Base-by-base conservation (phyloP, 2,797 vertebrate species). In the Scomberomorus guttatus region DNA sequence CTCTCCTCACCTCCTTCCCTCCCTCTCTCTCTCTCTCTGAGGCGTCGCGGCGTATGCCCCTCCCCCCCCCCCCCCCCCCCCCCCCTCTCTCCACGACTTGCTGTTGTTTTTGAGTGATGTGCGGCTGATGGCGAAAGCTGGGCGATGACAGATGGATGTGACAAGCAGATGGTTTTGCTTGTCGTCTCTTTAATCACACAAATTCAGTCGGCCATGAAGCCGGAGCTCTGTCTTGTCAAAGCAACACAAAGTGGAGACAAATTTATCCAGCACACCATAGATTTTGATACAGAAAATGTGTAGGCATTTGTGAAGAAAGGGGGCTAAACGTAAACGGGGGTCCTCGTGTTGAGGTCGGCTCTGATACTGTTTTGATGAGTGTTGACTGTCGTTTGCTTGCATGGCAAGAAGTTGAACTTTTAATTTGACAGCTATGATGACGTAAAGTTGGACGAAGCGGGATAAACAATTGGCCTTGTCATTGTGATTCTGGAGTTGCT, bases 121-220 rank as follows among this genome's bases (percentile, higher is more conserved):
- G 91, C 85, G 80, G 92, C 94, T 95, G 94, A 95, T 95, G 95
- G 94, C 92, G 80, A 95, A 92, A 51, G 90, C 93, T 93, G 92
- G 91, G 91, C 82, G 86, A 93, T 95, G 96, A 96, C 95, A 95
- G 95, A 96, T 96, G 95, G 91, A 94, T 94, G 94, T 96, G 95
- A 96, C 95, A 95, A 95, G 94, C 96, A 96, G 96, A 96, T 96
- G 95, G 95, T 96, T 96, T 95, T 95, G 91, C 94, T 94, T 95
- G 95, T 96, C 95, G 92, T 95, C 92, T 95, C 94, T 96, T 96
- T 96, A 96, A 96, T 96, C 96, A 96, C 94, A 95, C 87, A 90
- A 93, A 95, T 93, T 92, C 95, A 95, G 93, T 93, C 93, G 87
- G 90, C 93, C 94, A 93, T 93, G 95, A 94, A 94, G 92, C 90